Conservation (phyloP, 2,888 invertebrate genomes). For the Conops quadrifasciatus region DNA sequence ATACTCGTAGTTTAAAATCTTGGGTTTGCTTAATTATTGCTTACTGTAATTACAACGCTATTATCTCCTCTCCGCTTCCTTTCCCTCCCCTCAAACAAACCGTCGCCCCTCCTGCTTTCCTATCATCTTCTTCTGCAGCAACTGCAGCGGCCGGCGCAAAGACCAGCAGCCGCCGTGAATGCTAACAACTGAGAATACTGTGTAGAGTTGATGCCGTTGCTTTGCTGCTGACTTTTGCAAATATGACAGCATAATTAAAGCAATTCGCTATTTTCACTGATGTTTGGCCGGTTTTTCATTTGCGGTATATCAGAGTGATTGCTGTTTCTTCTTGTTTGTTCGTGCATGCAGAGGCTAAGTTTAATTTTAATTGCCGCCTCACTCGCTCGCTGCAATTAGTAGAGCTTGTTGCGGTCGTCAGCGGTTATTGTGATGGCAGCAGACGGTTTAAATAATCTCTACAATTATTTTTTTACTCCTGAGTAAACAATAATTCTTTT, state of each 20-base stretch:
- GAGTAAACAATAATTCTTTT: not conserved
- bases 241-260: conserved; percentile 35
- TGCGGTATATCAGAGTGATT: not conserved
- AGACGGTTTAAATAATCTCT: too few species aligned
- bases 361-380: not conserved
- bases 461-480: not conserved
- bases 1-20: too few species aligned
- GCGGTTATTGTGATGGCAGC: not conserved
- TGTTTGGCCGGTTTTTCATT: conserved; percentile 14
- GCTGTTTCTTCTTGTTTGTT: not conserved
- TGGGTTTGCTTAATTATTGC: too few species aligned
- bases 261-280: conserved; percentile 10
- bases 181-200: not conserved
- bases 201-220: too few species aligned
- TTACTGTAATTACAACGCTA: too few species aligned
- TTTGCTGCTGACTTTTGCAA: conserved; percentile 10
- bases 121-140: too few species aligned
- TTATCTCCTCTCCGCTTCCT: too few species aligned
- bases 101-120: too few species aligned
- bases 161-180: not conserved
- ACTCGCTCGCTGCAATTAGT: not conserved
- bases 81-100: too few species aligned
- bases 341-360: not conserved
- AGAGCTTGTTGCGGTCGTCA: not conserved
- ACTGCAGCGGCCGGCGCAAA: too few species aligned